These are phyloP conservation scores for Hyperopisus bebe DNA, from an alignment of 2,113 vertebrate species.

Conservation along the genomic window DNA sequence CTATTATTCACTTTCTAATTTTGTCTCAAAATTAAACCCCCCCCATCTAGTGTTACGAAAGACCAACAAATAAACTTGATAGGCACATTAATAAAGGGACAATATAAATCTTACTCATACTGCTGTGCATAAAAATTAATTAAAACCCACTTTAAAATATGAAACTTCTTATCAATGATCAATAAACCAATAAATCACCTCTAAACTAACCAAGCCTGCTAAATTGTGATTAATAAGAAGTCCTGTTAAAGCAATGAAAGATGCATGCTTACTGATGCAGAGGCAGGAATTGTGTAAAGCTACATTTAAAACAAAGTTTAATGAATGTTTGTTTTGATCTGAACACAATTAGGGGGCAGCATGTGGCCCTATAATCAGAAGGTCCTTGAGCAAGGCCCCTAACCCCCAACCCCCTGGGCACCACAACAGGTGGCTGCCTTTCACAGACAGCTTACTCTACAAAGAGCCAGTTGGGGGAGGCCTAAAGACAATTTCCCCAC, in stretches of 20 bases:
- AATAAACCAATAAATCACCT: background rate
- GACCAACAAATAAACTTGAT: background rate
- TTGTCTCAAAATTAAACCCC: conserved; percentile 1
- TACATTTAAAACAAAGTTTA: background rate
- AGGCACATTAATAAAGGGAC: background rate
- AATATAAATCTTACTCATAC: background rate
- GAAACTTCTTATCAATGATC: background rate
- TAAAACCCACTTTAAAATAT: background rate
- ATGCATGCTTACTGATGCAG: background rate
- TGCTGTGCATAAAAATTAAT: background rate
- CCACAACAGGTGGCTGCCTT: too few species aligned
- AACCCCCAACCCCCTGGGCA: too few species aligned
- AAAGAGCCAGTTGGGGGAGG: too few species aligned
- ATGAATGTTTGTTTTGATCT: background rate
- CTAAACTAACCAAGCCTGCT: background rate
- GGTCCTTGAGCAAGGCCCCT: too few species aligned
- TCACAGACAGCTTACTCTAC: too few species aligned
- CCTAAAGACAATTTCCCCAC: too few species aligned
- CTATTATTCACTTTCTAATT: background rate
- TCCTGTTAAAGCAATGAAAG: background rate
- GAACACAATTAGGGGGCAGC: background rate
- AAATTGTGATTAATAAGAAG: background rate
- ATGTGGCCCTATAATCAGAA: too few species aligned
- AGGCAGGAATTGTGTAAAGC: background rate
- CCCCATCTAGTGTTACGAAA: background rate